Evolutionary conservation across 1,140 invertebrate genomes (phyloP).

Genomic region (Berghia stephanieae): DNA sequence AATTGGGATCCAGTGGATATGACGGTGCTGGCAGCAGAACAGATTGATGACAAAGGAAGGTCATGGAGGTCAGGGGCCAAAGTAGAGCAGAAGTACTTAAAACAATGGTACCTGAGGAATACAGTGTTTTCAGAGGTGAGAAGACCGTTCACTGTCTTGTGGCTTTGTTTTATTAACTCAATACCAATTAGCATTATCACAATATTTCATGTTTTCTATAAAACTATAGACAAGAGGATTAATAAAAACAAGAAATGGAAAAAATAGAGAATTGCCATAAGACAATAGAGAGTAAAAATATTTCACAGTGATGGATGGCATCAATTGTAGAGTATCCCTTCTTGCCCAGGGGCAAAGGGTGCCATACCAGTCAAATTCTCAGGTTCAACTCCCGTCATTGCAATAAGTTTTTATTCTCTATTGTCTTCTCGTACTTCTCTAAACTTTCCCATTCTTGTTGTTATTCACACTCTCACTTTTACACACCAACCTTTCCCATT

Average conservation of each 20-base stretch:
- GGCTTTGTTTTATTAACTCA: background rate
- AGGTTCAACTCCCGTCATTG: too few relatives aligned
- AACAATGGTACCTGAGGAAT: conserved; percentile 96
- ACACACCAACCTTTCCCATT: too few relatives aligned
- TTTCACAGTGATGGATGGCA: too few relatives aligned
- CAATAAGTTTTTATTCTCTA: too few relatives aligned
- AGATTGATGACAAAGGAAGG: conserved; percentile 87
- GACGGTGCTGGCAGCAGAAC: conserved; percentile 97
- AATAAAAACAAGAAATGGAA: background rate
- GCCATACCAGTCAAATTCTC: too few relatives aligned
- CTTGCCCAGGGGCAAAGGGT: too few relatives aligned
- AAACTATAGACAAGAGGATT: background rate
- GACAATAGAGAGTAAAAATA: too few relatives aligned
- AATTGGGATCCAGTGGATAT: conserved; percentile 99
- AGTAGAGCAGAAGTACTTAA: conserved; percentile 88
- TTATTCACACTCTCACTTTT: too few relatives aligned
- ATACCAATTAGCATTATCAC: background rate
- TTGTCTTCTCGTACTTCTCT: too few relatives aligned
- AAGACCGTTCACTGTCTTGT: conserved; percentile 5
- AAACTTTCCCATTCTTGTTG: too few relatives aligned
- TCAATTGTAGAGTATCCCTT: too few relatives aligned
- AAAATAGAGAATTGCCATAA: too few relatives aligned
- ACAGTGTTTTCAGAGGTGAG: conserved; percentile 85
- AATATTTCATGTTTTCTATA: background rate
- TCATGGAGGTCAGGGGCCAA: conserved; percentile 97